Evolutionary conservation across 2,888 invertebrate species (phyloP).

Genomic region (Hyles lineata): DNA sequence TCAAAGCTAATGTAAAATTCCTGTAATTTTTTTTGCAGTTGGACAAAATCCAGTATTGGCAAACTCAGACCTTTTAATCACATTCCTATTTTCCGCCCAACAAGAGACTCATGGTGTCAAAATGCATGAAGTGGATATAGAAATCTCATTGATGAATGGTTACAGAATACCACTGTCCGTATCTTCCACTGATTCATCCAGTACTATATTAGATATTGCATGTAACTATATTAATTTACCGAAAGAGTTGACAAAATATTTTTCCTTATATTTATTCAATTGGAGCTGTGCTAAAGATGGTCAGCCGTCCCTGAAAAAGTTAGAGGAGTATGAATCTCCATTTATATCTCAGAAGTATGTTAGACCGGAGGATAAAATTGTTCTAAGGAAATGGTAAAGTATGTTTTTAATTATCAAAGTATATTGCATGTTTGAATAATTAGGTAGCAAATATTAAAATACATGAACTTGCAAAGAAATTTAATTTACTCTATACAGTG

Average conservation of each 20-base stretch:
- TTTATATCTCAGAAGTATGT: constrained; percentile 95
- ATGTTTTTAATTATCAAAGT: constrained; percentile 33
- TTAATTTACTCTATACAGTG: too few species aligned
- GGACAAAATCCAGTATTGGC: constrained; percentile 94
- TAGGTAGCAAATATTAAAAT: constrained; percentile 16
- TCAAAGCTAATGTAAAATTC: too few species aligned
- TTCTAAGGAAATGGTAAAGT: constrained; percentile 96
- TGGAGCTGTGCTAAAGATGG: constrained; percentile 90
- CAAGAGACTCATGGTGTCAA: constrained; percentile 91
- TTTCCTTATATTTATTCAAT: constrained; percentile 94
- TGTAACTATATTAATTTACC: constrained; percentile 92
- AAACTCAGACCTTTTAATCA: constrained; percentile 91
- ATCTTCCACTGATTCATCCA: constrained; percentile 93
- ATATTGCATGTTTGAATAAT: constrained; percentile 9
- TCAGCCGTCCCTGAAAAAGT: constrained; percentile 91
- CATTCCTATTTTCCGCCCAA: constrained; percentile 95
- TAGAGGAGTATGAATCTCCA: constrained; percentile 99
- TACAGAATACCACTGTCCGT: constrained; percentile 92
- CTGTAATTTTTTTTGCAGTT: constrained; percentile 80
- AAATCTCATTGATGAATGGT: constrained; percentile 94
- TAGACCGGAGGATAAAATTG: constrained; percentile 89
- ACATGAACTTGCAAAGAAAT: too few species aligned
- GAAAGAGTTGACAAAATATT: constrained; percentile 92
- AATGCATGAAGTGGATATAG: constrained; percentile 89
- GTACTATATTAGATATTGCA: constrained; percentile 91